Evolutionary conservation across 2,797 vertebrate species (phyloP), one percentile per base, ranked within the genome.

Genomic region (Leptodactylus fallax): DNA sequence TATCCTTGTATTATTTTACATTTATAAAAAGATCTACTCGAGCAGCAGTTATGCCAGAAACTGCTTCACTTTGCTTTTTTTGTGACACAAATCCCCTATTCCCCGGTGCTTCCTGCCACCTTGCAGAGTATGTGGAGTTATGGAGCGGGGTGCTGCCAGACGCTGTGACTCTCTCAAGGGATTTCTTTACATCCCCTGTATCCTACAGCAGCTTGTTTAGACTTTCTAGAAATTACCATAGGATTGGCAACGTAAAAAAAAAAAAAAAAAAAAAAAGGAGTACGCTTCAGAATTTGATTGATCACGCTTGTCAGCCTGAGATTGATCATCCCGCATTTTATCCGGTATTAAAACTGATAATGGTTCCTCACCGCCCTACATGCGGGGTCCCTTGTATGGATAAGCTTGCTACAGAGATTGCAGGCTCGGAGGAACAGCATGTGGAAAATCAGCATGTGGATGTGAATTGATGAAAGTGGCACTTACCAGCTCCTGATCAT

Each of bases 361-460:
- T 77, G 63, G 56, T 61, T 77, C 21, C 47, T 55, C 12, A 23
- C 69, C 51, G 56, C 27, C 25, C 55, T 85, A 56, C 21, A 11
- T 77, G 55, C 10, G 14, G 14, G 10, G 63, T 56, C 21, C 61
- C 47, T 60, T 45, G 53, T 65, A 45, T 27, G 45, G 61, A 36
- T 51, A 55, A 60, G 63, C 3, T 45, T 19, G 21, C 49, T 36
- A 5, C 16, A 78, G 78, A 51, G 74, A 77, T 61, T 72, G 27
- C 14, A 13, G 63, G 78, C 61, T 21, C 13, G 25, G 16, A 86
- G 55, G 21, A 86, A 56, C 79, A 60, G 83, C 84, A 14, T 69
- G 79, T 49, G 51, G n/a, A 45, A 88, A 81, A 88, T 21, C 87
- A 88, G 87, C 87, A 61, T 85, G 87, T 72, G 76, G 71, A 69